Percentiles rank a stretch among this genome's conserved stretches.
phyloP scores from a whole-genome alignment of 2,888 invertebrate genomes.

The Torymus auratus region DNA sequence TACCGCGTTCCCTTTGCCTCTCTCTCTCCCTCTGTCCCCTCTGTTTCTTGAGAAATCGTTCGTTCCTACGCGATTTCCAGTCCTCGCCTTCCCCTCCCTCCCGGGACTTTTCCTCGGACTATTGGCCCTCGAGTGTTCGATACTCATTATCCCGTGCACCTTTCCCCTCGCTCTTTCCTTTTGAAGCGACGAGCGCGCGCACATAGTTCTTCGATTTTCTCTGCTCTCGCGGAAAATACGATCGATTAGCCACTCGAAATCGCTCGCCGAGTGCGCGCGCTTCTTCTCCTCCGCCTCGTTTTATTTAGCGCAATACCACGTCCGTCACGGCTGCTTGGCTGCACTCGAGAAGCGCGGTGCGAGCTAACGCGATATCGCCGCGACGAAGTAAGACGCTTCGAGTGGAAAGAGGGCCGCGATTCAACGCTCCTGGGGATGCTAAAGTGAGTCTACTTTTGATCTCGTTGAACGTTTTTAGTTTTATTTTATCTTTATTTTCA shows the following conservation, averaged over 20 bases:
- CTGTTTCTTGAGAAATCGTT: no score
- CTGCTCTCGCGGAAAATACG: conserved; percentile 1
- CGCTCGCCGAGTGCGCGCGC: not conserved
- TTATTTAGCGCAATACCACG: conserved; percentile 27
- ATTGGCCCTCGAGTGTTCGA: conserved; percentile 37
- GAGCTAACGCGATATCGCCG: not conserved
- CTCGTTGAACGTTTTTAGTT: not conserved
- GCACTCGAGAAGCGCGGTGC: not conserved
- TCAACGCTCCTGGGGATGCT: no score
- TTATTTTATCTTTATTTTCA: no score
- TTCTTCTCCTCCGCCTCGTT: not conserved
- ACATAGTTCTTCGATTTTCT: not conserved
- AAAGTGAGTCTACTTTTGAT: not conserved
- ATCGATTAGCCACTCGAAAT: conserved; percentile 24
- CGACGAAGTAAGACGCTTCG: no score
- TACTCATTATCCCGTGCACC: conserved; percentile 35
- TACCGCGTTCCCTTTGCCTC: conserved; percentile 16
- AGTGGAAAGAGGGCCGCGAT: no score
- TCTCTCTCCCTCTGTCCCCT: not conserved
- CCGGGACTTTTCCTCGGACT: not conserved
- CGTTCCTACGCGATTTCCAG: no score
- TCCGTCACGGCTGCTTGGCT: not conserved
- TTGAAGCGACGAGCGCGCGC: not conserved
- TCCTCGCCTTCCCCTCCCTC: no score
- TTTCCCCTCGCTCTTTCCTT: not conserved